A percentile compares a stretch with the other conserved stretches of the same genome.
Evolutionary conservation across 2,797 vertebrate genomes (phyloP).

Genomic region (Danio albolineatus): DNA sequence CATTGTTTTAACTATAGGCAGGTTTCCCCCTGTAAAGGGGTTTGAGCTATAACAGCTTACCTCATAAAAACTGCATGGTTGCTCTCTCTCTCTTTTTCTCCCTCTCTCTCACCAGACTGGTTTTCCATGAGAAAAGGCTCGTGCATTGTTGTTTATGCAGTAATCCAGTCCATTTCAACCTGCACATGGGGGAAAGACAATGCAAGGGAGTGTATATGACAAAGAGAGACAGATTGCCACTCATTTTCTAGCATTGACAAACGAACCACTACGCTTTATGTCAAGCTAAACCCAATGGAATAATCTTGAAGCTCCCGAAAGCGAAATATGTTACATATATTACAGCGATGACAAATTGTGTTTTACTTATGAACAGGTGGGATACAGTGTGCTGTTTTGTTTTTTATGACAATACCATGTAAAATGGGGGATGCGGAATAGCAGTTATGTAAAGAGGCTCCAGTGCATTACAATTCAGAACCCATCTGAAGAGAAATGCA

Average conservation of each 20-base stretch:
- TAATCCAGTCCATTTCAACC: constrained; percentile 45
- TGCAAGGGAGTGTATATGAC: not conserved
- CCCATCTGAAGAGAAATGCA: constrained; percentile 33
- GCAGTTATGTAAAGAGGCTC: not conserved
- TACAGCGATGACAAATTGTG: not conserved
- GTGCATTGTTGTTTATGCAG: constrained; percentile 51
- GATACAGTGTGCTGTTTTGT: not conserved
- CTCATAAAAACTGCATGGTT: constrained; percentile 70
- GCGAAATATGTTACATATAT: not conserved
- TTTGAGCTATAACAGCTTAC: constrained; percentile 61
- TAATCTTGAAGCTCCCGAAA: not conserved
- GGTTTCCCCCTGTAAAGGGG: constrained; percentile 42
- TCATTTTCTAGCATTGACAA: not conserved
- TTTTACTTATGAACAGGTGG: not conserved
- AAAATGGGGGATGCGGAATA: not conserved
- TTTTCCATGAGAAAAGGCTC: constrained; percentile 1
- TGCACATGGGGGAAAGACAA: constrained; percentile 6
- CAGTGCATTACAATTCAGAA: constrained; percentile 26
- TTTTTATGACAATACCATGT: not conserved
- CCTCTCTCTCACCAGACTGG: constrained; percentile 27
- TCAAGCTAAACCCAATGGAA: not conserved
- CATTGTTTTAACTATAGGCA: constrained; percentile 21
- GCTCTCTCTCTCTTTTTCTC: constrained; percentile 32
- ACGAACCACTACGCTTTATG: not conserved
- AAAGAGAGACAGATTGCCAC: not conserved